Evolutionary conservation across 2,113 vertebrate genomes (phyloP).

Genomic region (Micronycteris hirsuta): DNA sequence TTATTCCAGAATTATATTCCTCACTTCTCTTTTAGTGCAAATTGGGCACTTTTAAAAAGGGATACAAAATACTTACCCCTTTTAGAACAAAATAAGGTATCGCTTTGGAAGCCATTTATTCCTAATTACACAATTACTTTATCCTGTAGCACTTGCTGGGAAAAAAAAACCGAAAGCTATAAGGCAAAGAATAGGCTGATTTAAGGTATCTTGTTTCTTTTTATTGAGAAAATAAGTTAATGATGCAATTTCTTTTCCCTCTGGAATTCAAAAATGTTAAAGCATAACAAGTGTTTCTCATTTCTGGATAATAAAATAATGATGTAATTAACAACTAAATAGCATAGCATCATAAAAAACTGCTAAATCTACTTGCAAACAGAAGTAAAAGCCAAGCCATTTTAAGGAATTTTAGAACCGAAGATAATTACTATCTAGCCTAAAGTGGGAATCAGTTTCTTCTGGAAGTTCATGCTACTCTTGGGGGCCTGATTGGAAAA

Average conservation of each 20-base stretch:
- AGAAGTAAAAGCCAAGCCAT: not conserved
- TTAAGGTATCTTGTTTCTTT: conserved; percentile 54
- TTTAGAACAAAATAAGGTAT: conserved; percentile 57
- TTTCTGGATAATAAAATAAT: conserved; percentile 65
- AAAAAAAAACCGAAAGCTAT: too few relatives aligned
- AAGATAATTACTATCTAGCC: not conserved
- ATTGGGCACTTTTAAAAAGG: not conserved
- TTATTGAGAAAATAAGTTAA: conserved; percentile 50
- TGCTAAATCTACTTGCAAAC: conserved; percentile 33
- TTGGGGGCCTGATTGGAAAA: not conserved
- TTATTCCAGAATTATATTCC: not conserved
- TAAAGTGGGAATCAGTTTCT: not conserved
- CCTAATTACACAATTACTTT: conserved; percentile 64
- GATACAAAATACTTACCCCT: not conserved
- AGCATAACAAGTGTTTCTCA: conserved; percentile 30
- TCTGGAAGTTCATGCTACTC: not conserved
- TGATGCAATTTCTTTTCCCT: conserved; percentile 50
- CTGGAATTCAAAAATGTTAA: conserved; percentile 47
- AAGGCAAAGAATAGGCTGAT: conserved; percentile 45
- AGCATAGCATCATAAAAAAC: conserved; percentile 25
- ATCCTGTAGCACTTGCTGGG: conserved; percentile 13
- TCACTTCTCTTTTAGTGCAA: not conserved
- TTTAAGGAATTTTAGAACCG: conserved; percentile 23
- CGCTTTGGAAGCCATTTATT: conserved; percentile 40
- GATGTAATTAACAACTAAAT: conserved; percentile 63